Percentiles rank a stretch among this genome's conserved stretches.
These are phyloP conservation scores for Scelioninae gen. 1 DNA, from an alignment of 2,888 invertebrate species.

Conservation along the genomic window DNA sequence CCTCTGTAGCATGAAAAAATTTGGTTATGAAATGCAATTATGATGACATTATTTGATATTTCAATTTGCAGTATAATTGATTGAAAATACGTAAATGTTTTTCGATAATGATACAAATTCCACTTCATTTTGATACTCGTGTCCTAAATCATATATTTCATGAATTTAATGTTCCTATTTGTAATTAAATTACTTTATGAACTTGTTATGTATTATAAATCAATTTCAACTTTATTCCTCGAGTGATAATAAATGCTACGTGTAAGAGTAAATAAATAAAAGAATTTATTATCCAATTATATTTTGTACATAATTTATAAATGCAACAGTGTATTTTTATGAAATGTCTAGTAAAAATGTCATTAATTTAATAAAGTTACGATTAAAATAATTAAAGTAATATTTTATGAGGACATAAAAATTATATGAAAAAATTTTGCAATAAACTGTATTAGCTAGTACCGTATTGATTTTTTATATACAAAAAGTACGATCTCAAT, in stretches of 20 bases:
- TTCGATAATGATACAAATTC: no score
- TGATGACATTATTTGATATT: no score
- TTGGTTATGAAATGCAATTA: no score
- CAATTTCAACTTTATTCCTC: not conserved
- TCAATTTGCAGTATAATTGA: no score
- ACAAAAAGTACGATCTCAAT: not conserved
- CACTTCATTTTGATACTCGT: no score
- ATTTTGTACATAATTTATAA: not conserved
- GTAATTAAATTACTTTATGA: not conserved
- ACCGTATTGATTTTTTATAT: not conserved
- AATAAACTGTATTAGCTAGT: not conserved
- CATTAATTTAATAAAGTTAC: not conserved
- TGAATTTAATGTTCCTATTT: not conserved
- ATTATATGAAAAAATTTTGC: not conserved
- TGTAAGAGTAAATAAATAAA: not conserved
- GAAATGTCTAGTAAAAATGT: not conserved
- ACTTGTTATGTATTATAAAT: not conserved
- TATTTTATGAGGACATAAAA: not conserved
- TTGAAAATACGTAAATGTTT: no score
- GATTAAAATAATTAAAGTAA: not conserved
- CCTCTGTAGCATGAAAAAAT: no score
- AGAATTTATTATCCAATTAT: not conserved
- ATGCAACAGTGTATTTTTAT: not conserved
- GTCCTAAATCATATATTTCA: no score
- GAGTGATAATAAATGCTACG: not conserved